phyloP scores from a whole-genome alignment of 2,797 vertebrate species.

The Hippopotamyrus pictus region DNA sequence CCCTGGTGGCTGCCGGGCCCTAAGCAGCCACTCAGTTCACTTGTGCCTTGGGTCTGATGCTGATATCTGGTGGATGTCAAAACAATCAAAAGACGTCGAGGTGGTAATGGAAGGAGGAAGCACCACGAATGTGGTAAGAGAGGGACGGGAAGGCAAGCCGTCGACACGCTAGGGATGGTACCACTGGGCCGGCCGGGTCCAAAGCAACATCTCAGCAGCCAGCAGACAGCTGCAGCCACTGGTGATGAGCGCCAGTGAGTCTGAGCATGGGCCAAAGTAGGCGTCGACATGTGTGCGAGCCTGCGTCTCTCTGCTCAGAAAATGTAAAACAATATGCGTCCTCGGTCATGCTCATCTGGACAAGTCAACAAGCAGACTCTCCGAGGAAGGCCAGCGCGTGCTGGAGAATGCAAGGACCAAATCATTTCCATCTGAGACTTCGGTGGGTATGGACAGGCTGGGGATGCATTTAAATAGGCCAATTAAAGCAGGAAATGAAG shows the following conservation, averaged over 20 bases:
- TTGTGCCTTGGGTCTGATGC: neutral
- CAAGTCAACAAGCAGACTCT: conserved; percentile 45
- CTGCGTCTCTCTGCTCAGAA: neutral
- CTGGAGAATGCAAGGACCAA: conserved; percentile 60
- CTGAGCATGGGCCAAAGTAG: neutral
- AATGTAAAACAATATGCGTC: conserved; percentile 45
- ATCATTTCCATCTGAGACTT: conserved; percentile 65
- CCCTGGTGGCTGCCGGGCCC: neutral
- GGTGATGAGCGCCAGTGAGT: neutral
- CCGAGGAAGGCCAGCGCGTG: conserved; percentile 53
- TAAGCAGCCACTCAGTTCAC: neutral
- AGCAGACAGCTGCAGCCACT: neutral
- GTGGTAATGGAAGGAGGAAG: neutral
- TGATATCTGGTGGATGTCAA: neutral
- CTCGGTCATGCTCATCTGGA: conserved; percentile 53
- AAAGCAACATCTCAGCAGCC: neutral
- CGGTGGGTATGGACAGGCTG: conserved; percentile 64
- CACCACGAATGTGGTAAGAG: neutral
- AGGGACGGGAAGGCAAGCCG: neutral
- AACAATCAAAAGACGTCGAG: neutral
- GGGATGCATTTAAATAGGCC: conserved; percentile 74
- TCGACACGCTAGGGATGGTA: neutral
- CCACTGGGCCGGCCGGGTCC: neutral
- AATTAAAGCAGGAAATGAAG: conserved; percentile 72
- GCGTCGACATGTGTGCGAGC: neutral